phyloP scores from a whole-genome alignment of 2,113 vertebrate genomes.

The Rhinichthys klamathensis region DNA sequence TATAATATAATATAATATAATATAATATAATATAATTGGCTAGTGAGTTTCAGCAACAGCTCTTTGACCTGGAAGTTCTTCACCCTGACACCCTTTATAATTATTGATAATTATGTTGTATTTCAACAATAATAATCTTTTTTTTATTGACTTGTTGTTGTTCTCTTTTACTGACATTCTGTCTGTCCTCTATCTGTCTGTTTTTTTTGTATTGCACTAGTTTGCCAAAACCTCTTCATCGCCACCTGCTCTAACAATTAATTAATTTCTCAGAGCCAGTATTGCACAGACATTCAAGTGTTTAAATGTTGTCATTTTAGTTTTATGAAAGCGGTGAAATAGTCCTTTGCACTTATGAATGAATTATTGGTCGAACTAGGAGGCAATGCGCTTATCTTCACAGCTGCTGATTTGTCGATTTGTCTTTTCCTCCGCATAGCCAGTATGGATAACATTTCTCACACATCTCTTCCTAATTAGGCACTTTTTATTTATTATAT shows the following conservation, averaged over 20 bases:
- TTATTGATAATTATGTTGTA: background rate
- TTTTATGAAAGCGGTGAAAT: conserved; percentile 10
- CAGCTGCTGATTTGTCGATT: conserved; percentile 34
- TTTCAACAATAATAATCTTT: background rate
- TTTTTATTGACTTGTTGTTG: background rate
- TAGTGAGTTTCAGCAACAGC: background rate
- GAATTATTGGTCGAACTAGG: conserved; percentile 3
- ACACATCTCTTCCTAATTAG: background rate
- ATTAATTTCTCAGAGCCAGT: conserved; percentile 17
- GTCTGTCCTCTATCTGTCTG: conserved; percentile 8
- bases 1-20: too few relatives aligned
- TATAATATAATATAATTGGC: background rate
- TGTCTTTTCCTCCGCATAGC: conserved; percentile 12
- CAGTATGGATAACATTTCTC: background rate
- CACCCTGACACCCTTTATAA: background rate
- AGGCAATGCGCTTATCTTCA: conserved; percentile 33
- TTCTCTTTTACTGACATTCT: background rate
- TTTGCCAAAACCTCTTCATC: conserved; percentile 31
- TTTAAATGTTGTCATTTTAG: conserved; percentile 7
- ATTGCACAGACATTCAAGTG: background rate
- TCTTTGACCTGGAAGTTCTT: background rate
- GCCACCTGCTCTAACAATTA: conserved; percentile 35
- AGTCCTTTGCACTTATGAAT: conserved; percentile 28
- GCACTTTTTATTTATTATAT: background rate
- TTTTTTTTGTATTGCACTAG: background rate